These are phyloP conservation scores for Chaenogobius annularis DNA, from an alignment of 2,113 vertebrate species.

Conservation along the genomic window DNA sequence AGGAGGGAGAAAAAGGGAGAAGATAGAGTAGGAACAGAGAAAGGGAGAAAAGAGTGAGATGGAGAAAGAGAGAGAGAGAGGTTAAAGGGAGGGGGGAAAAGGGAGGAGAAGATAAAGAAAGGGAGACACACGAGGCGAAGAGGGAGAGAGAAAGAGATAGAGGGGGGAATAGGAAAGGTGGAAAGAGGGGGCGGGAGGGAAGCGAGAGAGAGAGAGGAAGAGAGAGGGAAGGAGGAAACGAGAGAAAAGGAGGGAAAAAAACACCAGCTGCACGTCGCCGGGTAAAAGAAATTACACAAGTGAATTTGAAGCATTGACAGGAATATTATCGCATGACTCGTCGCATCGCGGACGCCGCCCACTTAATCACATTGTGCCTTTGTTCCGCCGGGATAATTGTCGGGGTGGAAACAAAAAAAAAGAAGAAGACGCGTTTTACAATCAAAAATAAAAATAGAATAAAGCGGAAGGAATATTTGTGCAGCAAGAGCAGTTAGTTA, in stretches of 20 bases:
- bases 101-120: too few relatives aligned
- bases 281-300: conserved; percentile 26
- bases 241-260: conserved; percentile 19
- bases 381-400: not conserved
- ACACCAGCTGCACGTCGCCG: conserved; percentile 64
- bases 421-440: conserved; percentile 32
- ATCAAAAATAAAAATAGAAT: conserved; percentile 27
- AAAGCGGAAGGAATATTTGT: not conserved
- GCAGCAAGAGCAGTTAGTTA: not conserved
- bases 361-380: not conserved
- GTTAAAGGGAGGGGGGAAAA: too few relatives aligned
- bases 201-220: not conserved
- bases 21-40: not conserved
- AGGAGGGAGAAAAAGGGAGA: not conserved
- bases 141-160: not conserved
- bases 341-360: not conserved
- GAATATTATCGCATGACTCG: conserved; percentile 38
- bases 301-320: conserved; percentile 23
- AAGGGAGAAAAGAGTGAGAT: not conserved
- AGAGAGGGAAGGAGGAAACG: too few relatives aligned
- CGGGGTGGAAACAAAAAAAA: conserved; percentile 12
- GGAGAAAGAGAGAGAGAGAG: too few relatives aligned
- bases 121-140: too few relatives aligned
- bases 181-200: not conserved
- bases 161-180: too few relatives aligned